These are phyloP conservation scores for Azorinus chamasolen DNA, from an alignment of 2,888 invertebrate genomes.

Conservation along the genomic window DNA sequence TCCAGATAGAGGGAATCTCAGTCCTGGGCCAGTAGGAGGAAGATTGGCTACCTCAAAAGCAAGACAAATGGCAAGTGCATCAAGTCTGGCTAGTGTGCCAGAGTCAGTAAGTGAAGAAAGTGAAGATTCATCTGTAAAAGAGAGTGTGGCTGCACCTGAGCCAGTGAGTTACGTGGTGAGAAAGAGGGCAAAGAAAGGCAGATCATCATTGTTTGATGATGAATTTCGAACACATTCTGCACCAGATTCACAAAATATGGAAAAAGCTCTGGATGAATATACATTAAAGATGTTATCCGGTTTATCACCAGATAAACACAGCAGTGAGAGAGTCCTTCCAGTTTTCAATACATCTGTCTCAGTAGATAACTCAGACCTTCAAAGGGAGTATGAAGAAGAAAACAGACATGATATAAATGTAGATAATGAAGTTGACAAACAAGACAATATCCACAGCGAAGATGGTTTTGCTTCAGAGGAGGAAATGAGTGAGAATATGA, in stretches of 20 bases:
- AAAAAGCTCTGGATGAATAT: conserved; percentile 71
- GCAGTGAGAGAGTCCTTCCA: conserved; percentile 6
- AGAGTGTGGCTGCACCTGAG: conserved; percentile 5
- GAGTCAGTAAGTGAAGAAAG: conserved; percentile 73
- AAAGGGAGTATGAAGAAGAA: neutral
- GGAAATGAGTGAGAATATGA: too few species aligned
- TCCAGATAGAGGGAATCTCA: conserved; percentile 37
- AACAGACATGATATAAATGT: too few species aligned
- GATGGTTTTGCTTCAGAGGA: too few species aligned
- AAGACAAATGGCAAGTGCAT: conserved; percentile 75
- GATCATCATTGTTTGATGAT: conserved; percentile 63
- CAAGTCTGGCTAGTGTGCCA: conserved; percentile 81
- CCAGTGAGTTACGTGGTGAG: conserved; percentile 55
- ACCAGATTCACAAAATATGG: conserved; percentile 74
- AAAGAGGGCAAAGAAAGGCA: conserved; percentile 66
- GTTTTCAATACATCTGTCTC: conserved; percentile 37
- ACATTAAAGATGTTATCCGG: conserved; percentile 40
- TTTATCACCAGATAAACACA: neutral
- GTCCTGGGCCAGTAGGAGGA: conserved; percentile 19
- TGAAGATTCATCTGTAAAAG: conserved; percentile 41
- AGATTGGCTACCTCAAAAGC: conserved; percentile 37
- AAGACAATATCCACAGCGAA: neutral
- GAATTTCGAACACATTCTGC: conserved; percentile 76
- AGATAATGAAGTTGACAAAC: neutral
- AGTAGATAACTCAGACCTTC: conserved; percentile 43